phyloP scores from a whole-genome alignment of 2,888 invertebrate genomes.

The Fragum sueziense region DNA sequence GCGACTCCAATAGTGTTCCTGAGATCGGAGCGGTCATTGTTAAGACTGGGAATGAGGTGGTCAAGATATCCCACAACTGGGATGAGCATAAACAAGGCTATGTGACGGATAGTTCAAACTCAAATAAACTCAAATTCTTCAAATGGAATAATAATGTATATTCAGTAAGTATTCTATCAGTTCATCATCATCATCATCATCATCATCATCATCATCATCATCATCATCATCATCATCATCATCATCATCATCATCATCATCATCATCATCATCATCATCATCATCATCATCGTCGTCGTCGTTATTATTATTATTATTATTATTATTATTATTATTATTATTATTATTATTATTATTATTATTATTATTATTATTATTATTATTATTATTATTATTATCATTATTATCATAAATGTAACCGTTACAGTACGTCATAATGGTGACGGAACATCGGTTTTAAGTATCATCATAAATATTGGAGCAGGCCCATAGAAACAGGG shows the following conservation, averaged over 20 bases:
- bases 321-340: neutral
- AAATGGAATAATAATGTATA: neutral
- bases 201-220: neutral
- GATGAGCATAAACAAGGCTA: neutral
- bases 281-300: neutral
- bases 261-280: neutral
- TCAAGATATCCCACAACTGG: neutral
- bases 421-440: too few species aligned
- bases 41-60: neutral
- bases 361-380: neutral
- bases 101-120: neutral
- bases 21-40: neutral
- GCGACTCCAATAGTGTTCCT: neutral
- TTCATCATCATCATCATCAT: neutral
- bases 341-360: neutral
- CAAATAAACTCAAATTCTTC: neutral
- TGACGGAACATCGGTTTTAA: too few species aligned
- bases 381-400: neutral
- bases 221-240: neutral
- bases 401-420: neutral
- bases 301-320: neutral
- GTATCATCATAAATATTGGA: too few species aligned
- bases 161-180: neutral
- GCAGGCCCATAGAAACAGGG: too few species aligned
- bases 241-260: neutral